Conservation (phyloP, 2,113 vertebrate species). For the Campylomormyrus tamandua region DNA sequence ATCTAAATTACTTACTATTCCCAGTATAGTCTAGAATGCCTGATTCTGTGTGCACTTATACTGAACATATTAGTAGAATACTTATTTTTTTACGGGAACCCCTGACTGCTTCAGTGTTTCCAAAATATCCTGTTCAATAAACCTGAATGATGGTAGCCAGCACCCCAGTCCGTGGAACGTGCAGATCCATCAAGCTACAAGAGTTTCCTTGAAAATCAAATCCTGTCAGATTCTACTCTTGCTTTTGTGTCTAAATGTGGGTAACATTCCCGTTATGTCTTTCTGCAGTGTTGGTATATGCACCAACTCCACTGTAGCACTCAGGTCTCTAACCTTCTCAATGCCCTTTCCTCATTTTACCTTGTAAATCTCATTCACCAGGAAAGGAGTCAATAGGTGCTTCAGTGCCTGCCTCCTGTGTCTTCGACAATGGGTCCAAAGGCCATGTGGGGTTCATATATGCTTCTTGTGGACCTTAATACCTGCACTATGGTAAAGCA, state of each 20-base stretch:
- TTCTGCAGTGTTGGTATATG: background rate
- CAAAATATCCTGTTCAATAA: background rate
- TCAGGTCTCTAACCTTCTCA: background rate
- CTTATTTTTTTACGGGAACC: background rate
- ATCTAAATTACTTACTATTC: background rate
- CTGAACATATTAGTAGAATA: background rate
- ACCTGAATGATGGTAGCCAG: background rate
- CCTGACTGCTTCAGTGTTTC: background rate
- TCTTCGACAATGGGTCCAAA: background rate
- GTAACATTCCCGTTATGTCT: background rate
- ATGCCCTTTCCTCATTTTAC: background rate
- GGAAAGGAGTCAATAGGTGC: background rate
- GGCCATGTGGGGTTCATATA: background rate
- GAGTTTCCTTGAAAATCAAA: background rate
- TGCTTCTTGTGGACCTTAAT: background rate
- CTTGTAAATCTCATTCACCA: background rate
- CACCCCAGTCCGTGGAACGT: no score
- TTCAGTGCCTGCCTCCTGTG: background rate
- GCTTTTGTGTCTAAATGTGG: background rate
- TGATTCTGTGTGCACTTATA: background rate
- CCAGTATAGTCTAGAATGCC: background rate
- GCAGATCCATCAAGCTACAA: background rate
- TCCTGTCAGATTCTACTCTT: background rate
- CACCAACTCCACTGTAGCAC: background rate
- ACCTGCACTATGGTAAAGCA: background rate